These are phyloP conservation scores for Brienomyrus longianalis DNA, from an alignment of 2,113 vertebrate genomes.

Conservation along the genomic window DNA sequence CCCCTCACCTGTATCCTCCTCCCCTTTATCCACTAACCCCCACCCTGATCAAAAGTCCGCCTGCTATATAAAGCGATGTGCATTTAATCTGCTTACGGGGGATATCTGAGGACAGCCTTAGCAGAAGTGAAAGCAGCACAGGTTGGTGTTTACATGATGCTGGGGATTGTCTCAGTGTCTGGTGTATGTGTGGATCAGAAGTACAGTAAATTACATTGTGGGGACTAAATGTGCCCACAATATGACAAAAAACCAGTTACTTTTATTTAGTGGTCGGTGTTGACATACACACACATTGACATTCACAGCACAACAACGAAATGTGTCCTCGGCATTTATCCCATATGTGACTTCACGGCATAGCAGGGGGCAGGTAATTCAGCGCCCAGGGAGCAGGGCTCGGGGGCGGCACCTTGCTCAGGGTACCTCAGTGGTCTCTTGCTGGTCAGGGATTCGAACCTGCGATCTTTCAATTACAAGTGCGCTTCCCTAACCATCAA, in stretches of 20 bases:
- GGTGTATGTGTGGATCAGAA: not conserved
- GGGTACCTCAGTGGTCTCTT: too few species aligned
- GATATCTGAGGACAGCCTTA: not conserved
- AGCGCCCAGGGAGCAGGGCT: too few species aligned
- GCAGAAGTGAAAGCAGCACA: not conserved
- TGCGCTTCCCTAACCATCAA: too few species aligned
- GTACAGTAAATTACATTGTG: not conserved
- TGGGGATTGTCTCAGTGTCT: not conserved
- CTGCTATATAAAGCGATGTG: not conserved
- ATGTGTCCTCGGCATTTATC: too few species aligned
- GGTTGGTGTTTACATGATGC: not conserved
- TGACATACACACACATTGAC: too few species aligned
- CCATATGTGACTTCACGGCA: too few species aligned
- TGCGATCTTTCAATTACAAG: too few species aligned
- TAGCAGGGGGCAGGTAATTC: too few species aligned
- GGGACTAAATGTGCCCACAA: not conserved
- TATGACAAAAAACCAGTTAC: not conserved
- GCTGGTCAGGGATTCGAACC: too few species aligned
- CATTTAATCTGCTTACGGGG: not conserved
- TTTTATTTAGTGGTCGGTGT: not conserved
- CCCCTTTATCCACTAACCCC: not conserved
- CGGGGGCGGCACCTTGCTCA: too few species aligned
- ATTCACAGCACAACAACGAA: too few species aligned
- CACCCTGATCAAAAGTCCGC: not conserved
- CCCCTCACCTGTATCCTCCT: not conserved